phyloP scores from a whole-genome alignment of 2,888 invertebrate genomes.

The Philereme transversata region DNA sequence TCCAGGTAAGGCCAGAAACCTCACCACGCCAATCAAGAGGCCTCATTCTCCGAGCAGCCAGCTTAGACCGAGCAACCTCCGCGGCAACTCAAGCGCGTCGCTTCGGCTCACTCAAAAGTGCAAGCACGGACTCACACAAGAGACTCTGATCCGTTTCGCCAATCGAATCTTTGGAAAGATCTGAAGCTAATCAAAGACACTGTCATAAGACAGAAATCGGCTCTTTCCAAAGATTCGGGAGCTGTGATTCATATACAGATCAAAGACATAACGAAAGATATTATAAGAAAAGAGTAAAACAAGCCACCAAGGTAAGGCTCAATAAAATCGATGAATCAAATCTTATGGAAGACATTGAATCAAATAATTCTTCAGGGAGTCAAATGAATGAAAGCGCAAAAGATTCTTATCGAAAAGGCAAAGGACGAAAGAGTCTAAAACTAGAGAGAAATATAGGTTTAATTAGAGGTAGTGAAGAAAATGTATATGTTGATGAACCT shows the following conservation, averaged over 20 bases:
- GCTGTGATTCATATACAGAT: conserved; percentile 5
- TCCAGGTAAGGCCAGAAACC: conserved; percentile 58
- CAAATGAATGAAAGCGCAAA: conserved; percentile 6
- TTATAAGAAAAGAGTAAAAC: conserved; percentile 1
- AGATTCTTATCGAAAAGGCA: conserved; percentile 1
- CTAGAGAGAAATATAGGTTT: conserved; percentile 35
- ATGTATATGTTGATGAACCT: conserved; percentile 23
- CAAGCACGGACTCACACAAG: conserved; percentile 74
- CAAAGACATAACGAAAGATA: conserved; percentile 3
- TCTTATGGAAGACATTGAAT: conserved; percentile 2
- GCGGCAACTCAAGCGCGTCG: conserved; percentile 57
- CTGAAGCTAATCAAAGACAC: conserved; percentile 37
- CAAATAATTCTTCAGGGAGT: conserved; percentile 4
- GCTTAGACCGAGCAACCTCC: conserved; percentile 70
- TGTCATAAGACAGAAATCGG: conserved; percentile 14
- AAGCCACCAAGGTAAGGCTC: conserved; percentile 1
- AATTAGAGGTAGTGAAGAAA: conserved; percentile 35
- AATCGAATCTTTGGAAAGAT: conserved; percentile 52
- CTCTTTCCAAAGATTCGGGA: conserved; percentile 37
- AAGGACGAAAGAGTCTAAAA: conserved; percentile 28
- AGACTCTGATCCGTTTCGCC: conserved; percentile 76
- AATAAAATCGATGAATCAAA: conserved; percentile 6
- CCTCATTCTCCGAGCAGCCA: conserved; percentile 75
- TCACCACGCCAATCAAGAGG: conserved; percentile 68
- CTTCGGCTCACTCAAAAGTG: conserved; percentile 71